A percentile compares a stretch with the other conserved stretches of the same genome.
phyloP scores from a whole-genome alignment of 2,797 vertebrate genomes.

The Hypotaenidia philippensis region DNA sequence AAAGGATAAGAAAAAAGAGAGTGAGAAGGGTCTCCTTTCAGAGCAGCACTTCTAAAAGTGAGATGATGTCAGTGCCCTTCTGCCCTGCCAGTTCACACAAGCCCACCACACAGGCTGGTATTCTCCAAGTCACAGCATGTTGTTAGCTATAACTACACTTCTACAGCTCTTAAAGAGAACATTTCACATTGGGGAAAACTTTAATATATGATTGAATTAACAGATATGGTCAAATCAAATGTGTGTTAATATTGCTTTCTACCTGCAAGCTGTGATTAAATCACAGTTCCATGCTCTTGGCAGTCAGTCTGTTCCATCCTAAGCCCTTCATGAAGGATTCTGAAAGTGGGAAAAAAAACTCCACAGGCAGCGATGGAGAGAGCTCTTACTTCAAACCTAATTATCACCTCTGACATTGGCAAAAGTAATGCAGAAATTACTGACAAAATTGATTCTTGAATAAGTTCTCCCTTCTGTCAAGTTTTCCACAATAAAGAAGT shows the following conservation, averaged over 20 bases:
- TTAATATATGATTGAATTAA: not conserved
- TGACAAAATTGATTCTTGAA: conserved; percentile 1
- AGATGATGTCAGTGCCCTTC: conserved; percentile 23
- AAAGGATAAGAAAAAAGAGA: too few species aligned
- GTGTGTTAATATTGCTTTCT: not conserved
- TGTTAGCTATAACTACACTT: conserved; percentile 31
- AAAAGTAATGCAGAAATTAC: conserved; percentile 20
- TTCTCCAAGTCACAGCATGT: not conserved
- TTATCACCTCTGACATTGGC: conserved; percentile 6
- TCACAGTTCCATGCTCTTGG: not conserved
- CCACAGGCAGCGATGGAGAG: conserved; percentile 44
- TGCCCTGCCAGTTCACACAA: conserved; percentile 28
- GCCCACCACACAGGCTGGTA: not conserved
- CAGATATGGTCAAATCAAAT: not conserved
- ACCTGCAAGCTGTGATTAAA: conserved; percentile 16
- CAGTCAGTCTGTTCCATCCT: not conserved
- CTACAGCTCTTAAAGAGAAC: conserved; percentile 53
- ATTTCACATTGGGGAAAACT: conserved; percentile 68
- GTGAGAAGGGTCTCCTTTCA: not conserved
- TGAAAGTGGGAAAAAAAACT: conserved; percentile 3
- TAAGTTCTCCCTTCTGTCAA: conserved; percentile 34
- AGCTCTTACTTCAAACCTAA: conserved; percentile 51
- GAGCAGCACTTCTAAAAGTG: conserved; percentile 2
- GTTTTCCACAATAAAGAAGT: conserved; percentile 56
- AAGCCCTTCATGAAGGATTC: not conserved